These are phyloP conservation scores for Vanacampus margaritifer DNA, from an alignment of 2,113 vertebrate genomes.

Conservation along the genomic window DNA sequence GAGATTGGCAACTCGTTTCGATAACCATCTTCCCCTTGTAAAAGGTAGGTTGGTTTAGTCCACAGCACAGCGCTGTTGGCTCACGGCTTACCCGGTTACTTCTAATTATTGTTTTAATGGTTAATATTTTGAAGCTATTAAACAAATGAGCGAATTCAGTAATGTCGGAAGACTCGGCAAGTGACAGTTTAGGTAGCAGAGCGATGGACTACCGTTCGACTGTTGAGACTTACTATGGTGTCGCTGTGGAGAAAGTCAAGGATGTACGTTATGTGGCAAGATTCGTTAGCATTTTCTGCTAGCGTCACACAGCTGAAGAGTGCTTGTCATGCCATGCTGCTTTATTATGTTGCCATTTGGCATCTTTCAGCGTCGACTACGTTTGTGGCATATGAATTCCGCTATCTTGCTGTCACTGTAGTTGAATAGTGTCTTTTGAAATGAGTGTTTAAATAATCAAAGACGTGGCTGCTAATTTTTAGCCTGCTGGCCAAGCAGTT, in stretches of 20 bases:
- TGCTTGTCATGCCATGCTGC: constrained; percentile 5
- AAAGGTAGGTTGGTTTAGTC: constrained; percentile 24
- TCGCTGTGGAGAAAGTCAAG: constrained; percentile 74
- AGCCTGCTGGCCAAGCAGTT: background rate
- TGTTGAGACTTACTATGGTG: constrained; percentile 68
- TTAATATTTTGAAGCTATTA: background rate
- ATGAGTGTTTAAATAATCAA: background rate
- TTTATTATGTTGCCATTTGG: background rate
- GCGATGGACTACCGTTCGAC: constrained; percentile 55
- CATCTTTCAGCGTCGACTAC: background rate
- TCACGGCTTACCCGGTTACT: constrained; percentile 33
- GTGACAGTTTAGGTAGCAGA: constrained; percentile 47
- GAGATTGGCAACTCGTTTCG: background rate
- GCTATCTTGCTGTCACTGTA: constrained; percentile 22
- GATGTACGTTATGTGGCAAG: constrained; percentile 71
- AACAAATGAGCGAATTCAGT: constrained; percentile 32
- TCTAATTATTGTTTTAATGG: constrained; percentile 12
- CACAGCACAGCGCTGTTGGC: constrained; percentile 48
- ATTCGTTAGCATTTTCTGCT: constrained; percentile 56
- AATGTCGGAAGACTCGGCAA: constrained; percentile 59
- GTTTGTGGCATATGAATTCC: background rate
- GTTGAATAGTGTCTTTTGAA: background rate
- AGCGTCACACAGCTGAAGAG: constrained; percentile 26
- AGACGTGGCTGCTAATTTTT: background rate
- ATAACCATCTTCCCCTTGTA: background rate